Evolutionary conservation across 2,888 invertebrate species (phyloP).

Genomic region (Cerastoderma edule): DNA sequence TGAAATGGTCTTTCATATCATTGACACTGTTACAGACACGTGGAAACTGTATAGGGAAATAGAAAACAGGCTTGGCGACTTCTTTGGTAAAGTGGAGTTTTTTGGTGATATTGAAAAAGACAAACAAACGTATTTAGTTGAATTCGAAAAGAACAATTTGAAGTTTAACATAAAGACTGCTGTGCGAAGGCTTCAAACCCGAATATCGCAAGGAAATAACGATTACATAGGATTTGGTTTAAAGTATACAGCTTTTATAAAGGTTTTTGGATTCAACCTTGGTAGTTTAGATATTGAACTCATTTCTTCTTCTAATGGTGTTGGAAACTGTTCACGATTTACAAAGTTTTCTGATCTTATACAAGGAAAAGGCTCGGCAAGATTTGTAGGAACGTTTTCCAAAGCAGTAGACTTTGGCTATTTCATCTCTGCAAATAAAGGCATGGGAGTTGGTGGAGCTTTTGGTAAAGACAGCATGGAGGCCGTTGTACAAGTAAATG

Average conservation of each 20-base stretch:
- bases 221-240: constrained; percentile 42
- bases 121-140: constrained; percentile 1
- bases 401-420: constrained; percentile 1
- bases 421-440: constrained; percentile 28
- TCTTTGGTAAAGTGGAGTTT: constrained; percentile 20
- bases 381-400: constrained; percentile 28
- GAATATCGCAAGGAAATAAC: not conserved
- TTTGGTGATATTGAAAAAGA: constrained; percentile 7
- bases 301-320: constrained; percentile 31
- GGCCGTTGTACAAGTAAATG: constrained; percentile 26
- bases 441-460: constrained; percentile 30
- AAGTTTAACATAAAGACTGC: not conserved
- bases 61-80: not conserved
- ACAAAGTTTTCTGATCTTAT: constrained; percentile 32
- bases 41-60: constrained; percentile 11
- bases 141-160: constrained; percentile 15
- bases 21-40: not conserved
- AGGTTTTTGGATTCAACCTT: constrained; percentile 30
- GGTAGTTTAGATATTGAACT: constrained; percentile 46
- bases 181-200: not conserved
- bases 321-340: constrained; percentile 46
- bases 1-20: not conserved
- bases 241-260: constrained; percentile 18
- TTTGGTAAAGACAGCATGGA: constrained; percentile 15
- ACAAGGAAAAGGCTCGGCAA: constrained; percentile 37